Base-by-base conservation (phyloP, 2,888 invertebrate species). In the Anoncus sp. region DNA sequence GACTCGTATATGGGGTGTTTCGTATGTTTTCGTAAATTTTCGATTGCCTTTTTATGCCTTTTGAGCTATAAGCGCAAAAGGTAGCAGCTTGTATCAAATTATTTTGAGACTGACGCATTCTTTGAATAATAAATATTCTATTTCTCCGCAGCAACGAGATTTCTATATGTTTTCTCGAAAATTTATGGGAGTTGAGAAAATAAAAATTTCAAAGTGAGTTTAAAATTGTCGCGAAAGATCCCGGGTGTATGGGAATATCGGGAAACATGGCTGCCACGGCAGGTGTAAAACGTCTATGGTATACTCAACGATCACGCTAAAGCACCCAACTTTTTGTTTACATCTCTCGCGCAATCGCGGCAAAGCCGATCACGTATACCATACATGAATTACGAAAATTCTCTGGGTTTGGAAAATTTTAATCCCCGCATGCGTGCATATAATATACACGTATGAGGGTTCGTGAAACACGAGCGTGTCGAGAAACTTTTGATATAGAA, bases 391-490 rank as follows among this genome's bases (percentile, higher is more conserved):
- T 31, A 31, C 31, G 31, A 6, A 31, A 31, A 7, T n/a, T n/a
- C n/a, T n/a, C n/a, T n/a, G n/a, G n/a, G n/a, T n/a, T n/a, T n/a
- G 7, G 31, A 31, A 43, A 43, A 43, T 7, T 9, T 14, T 1
- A 43, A 14, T 5, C 14, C 14, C 10, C 43, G 4, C 16, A 16
- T 9, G 20, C 18, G 18, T 18, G 45, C 18, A 47, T 47, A 47
- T 47, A 18, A 18, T 47, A 16, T 38, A 12, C 38, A 3, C 31
- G 10, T 38, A 38, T 10, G 38, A 63, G 38, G 38, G 60, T 35
- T 12, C n/a, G n/a, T 14, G 55, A 45, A 10, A 73, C 49, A 65
- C 24, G 63, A 65, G 57, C 40, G 57, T 65, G 47, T 55, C 63
- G 38, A 24, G 22, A 57, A 72, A 35, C 18, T 66, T 65, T 57